Evolutionary conservation across 2,888 invertebrate species (phyloP), one percentile per base, ranked within the genome.

Genomic region (Dorcus parallelipipedus): DNA sequence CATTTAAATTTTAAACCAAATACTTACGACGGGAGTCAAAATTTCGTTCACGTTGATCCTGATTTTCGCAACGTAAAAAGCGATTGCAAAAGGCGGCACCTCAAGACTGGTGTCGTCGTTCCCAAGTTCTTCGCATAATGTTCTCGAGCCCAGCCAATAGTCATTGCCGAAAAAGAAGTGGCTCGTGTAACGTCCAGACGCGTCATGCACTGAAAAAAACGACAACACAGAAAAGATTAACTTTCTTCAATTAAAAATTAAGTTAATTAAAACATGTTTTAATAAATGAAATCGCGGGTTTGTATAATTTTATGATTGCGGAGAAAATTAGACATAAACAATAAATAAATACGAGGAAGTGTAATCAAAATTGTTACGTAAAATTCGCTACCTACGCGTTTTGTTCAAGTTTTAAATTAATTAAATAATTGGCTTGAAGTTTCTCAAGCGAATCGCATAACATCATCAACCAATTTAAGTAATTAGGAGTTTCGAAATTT

Each of bases 121-220:
- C 64, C 82, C 82, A 58, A 88, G 79, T 71, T 91, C 91, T 23
- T 78, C 72, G 73, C 92, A 92, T 42, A 88, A 83, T 49, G 82
- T 81, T 64, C 84, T 81, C 49, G 91, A 90, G 3, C 92, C 92
- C 69, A 91, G 77, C 91, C 91, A 92, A 78, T 87, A 90, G 75
- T 90, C 89, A 75, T 89, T 91, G 14, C 91, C 91, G 70, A 89
- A 91, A 68, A 91, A 81, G 67, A 89, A 84, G 73, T 89, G 89
- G 8, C 89, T 85, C 9, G 86, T 85, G 79, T 92, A 92, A 65
- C 88, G 87, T 43, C 91, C 91, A 6, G 91, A 91, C 1, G 91
- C 87, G 73, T 92, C 92, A 70, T 84, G 88, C 76, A 90, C 91
- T 92, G 81, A 23, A 78, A 80, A 14, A 14, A 14, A 14, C 58